A percentile compares a stretch with the other conserved stretches of the same genome.
phyloP scores from a whole-genome alignment of 2,888 invertebrate genomes.

The Leptopilina syphax region DNA sequence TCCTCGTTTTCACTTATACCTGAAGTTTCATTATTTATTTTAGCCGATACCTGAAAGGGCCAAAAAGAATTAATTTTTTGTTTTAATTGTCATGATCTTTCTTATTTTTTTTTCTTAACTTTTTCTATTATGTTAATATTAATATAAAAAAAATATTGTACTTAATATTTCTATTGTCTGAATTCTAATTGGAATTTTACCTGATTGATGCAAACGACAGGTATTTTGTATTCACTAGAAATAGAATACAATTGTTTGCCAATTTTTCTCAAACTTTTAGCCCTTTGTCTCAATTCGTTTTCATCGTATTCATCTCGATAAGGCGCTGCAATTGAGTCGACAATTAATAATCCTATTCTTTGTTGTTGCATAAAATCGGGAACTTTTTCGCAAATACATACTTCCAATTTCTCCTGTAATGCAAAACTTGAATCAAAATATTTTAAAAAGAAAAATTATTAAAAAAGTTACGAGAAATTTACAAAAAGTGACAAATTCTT shows the following conservation, averaged over 20 bases:
- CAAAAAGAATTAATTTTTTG: conserved; percentile 27
- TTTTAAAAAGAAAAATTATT: not conserved
- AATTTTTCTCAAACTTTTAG: conserved; percentile 80
- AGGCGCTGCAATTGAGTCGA: conserved; percentile 87
- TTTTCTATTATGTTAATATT: conserved; percentile 33
- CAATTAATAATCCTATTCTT: conserved; percentile 81
- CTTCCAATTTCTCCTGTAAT: conserved; percentile 79
- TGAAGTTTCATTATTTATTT: conserved; percentile 51
- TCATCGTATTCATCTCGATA: conserved; percentile 81
- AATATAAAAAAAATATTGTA: conserved; percentile 10
- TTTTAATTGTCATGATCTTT: not conserved
- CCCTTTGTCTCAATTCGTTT: conserved; percentile 78
- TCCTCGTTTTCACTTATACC: conserved; percentile 56
- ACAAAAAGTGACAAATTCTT: no score
- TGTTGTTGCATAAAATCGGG: conserved; percentile 78
- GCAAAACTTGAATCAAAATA: conserved; percentile 44
- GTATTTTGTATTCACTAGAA: conserved; percentile 78
- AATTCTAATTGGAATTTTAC: conserved; percentile 73
- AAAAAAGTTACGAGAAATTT: not conserved
- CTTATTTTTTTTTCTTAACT: not conserved
- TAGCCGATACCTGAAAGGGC: conserved; percentile 64
- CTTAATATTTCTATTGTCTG: no score
- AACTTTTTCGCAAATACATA: conserved; percentile 79
- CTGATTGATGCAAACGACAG: conserved; percentile 86
- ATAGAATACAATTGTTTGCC: conserved; percentile 80